Base-by-base conservation (phyloP, 2,797 vertebrate genomes). In the Gymnoscopelus braueri region DNA sequence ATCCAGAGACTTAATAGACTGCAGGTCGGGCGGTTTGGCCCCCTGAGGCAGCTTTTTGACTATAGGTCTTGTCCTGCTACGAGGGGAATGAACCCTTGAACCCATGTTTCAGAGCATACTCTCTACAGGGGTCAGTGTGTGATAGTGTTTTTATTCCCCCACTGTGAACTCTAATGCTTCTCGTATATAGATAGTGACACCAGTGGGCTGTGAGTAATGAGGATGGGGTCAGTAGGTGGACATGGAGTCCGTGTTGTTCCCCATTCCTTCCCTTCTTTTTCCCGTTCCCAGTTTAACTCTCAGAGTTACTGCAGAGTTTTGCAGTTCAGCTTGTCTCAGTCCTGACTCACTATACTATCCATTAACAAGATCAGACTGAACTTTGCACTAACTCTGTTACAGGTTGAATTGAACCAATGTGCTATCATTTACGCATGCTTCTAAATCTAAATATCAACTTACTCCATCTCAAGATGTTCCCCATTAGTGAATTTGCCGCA, bases 21-120 rank as follows among this genome's bases (percentile, higher is more conserved):
- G 35, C 70, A 82, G 74, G 81, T 85, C 85, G 19, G 83, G 57
- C 14, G 26, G n/a, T 8, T 73, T 63, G 60, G 39, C 35, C 60
- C 63, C 77, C 26, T 7, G 14, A 66, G 71, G 62, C 50, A 44
- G 48, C 29, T 71, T 75, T 73, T 29, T 71, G 50, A 67, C 78
- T 61, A 44, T 44, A 19, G 5, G n/a, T 14, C 29, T 75, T 63
- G 70, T 86, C 75, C 67, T 55, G 7, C 50, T 55, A 11, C 10
- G 11, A 32, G 29, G n/a, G 53, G 63, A 75, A 47, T 70, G 9
- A 75, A 51, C 69, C 60, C 35, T 14, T 60, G 12, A 67, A 49
- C 59, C 69, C 13, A 47, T 60, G 39, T 75, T 1, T 60, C 39
- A 35, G 4, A 49, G 10, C 35, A n/a, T 29, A 11, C 56, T 47